Conservation (phyloP, 35 echinoderm and acorn worm genomes). For the Apostichopus californicus region DNA sequence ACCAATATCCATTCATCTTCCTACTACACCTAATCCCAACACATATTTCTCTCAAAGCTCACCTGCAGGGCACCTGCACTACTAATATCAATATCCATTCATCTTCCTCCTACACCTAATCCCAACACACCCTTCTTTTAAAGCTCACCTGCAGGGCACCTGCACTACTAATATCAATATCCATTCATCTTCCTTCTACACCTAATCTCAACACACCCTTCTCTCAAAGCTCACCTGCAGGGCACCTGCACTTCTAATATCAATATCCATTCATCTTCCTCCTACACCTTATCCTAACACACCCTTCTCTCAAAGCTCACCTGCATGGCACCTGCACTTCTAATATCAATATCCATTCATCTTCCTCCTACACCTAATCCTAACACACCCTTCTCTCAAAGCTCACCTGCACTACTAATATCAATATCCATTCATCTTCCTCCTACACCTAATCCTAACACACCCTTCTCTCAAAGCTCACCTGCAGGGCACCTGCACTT, state of each 20-base stretch:
- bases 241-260: background rate
- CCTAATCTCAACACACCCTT: background rate
- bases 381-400: background rate
- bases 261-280: no score
- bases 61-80: background rate
- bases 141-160: background rate
- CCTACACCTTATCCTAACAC: background rate
- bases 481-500: background rate
- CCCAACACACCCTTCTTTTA: background rate
- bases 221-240: background rate
- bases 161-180: background rate
- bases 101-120: background rate
- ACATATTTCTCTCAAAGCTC: background rate
- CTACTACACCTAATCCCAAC: background rate
- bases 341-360: background rate
- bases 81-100: background rate
- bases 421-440: slow-evolving; percentile 78
- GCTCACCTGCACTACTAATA: slow-evolving; percentile 53
- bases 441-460: background rate
- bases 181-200: background rate
- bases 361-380: background rate
- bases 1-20: slow-evolving; percentile 65
- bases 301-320: background rate
- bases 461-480: background rate
- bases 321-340: background rate